Evolutionary conservation across 1,140 invertebrate species (phyloP), one percentile per base, ranked within the genome.

Genomic region (Leptopilina clavipes): DNA sequence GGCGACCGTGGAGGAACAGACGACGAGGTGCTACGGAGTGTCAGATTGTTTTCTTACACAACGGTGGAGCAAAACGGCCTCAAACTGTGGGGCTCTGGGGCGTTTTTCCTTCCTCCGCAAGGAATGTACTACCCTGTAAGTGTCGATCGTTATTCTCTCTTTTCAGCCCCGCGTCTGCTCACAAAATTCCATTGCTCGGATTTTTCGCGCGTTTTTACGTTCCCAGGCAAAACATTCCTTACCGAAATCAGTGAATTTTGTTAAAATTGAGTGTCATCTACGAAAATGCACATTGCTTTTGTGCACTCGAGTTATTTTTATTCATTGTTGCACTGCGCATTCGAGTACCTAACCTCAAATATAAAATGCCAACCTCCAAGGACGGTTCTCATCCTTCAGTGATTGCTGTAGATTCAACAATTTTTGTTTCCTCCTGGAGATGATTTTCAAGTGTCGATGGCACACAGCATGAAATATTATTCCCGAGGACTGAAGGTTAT

Each of bases 111-210:
- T 94, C 95, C 95, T 94, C 94, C 95, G 91, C 95, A 96, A 94
- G 95, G 95, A 93, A 95, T 96, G 94, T 97, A 96, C 92, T 97
- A 96, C 93, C 95, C 95, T 93, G 95, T 96, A 93, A 96, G 95
- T 95, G 10, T 25, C 40, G 19, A 45, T 74, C 48, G 22, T 54
- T 43, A 40, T 78, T 75, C 71, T 75, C 71, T 75, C 77, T 54
- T 77, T 79, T 82, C 77, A 76, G 76, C 76, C 75, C 82, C 40
- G 37, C 72, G 74, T 73, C 74, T 81, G 74, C 56, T 52, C 72
- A 10, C 48, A 54, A 52, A 52, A 44, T 73, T 52, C 40, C 14
- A 52, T 11, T 45, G 19, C 45, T 31, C 72, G 11, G 40, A 31
- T 73, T 72, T 31, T 52, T 73, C n/a, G 59, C 59, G 59, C 59